A percentile compares a stretch with the other conserved stretches of the same genome.
Evolutionary conservation across 1,140 invertebrate genomes (phyloP).

Genomic region (Cotesia typhae): DNA sequence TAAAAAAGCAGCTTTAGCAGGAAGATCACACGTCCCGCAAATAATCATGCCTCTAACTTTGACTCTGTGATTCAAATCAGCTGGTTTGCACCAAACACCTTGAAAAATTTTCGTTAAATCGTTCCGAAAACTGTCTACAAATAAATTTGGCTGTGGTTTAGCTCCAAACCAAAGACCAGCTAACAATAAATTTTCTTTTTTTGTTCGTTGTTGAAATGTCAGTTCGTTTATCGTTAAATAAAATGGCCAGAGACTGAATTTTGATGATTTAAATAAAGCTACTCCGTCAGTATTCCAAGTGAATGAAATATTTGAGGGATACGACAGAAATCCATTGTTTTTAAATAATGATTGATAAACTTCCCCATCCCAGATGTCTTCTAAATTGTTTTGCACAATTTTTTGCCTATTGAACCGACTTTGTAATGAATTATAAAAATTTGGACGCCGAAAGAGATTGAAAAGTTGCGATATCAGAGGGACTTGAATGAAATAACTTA

Average conservation of each 20-base stretch:
- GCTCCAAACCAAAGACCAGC: background rate
- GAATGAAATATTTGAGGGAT: constrained; percentile 18
- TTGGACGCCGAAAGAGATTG: background rate
- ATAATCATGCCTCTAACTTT: background rate
- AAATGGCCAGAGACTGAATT: constrained; percentile 20
- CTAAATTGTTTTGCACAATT: constrained; percentile 20
- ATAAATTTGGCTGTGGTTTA: background rate
- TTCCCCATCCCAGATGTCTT: constrained; percentile 43
- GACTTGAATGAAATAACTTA: background rate
- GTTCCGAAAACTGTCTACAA: background rate
- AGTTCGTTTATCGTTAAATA: constrained; percentile 24
- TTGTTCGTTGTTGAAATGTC: background rate
- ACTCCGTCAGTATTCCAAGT: background rate
- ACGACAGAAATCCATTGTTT: background rate
- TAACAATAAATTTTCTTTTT: background rate
- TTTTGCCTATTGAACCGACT: background rate
- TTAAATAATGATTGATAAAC: background rate
- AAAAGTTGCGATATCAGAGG: background rate
- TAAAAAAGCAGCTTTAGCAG: background rate
- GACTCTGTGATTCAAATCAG: background rate
- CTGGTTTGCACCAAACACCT: background rate
- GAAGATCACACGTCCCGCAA: constrained; percentile 7
- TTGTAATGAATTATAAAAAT: background rate
- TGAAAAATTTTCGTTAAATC: background rate
- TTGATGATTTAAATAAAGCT: background rate